phyloP scores from a whole-genome alignment of 2,888 invertebrate genomes.

The Hartigia nigra region DNA sequence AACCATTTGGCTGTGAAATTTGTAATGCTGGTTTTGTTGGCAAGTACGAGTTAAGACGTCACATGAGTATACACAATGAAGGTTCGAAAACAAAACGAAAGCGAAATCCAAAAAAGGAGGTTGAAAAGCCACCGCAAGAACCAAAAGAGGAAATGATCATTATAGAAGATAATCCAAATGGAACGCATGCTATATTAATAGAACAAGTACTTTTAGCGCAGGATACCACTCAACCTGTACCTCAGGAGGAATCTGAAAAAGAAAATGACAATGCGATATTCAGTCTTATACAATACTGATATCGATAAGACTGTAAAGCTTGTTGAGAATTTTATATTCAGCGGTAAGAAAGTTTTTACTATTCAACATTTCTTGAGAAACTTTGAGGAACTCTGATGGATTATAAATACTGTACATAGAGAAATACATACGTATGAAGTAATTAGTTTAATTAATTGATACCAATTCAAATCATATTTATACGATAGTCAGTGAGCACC shows the following conservation, averaged over 20 bases:
- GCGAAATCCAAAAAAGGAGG: slow-evolving; percentile 26
- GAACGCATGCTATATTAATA: slow-evolving; percentile 46
- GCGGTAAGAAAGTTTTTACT: neutral
- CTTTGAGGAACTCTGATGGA: neutral
- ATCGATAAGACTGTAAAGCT: neutral
- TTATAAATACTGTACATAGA: neutral
- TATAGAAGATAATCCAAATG: slow-evolving; percentile 29
- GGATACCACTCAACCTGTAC: slow-evolving; percentile 43
- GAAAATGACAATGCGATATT: slow-evolving; percentile 60
- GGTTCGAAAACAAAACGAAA: slow-evolving; percentile 40
- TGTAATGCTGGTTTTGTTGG: slow-evolving; percentile 58
- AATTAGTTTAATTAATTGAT: neutral
- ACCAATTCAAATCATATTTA: neutral
- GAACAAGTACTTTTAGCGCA: slow-evolving; percentile 53
- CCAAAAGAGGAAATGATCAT: slow-evolving; percentile 27
- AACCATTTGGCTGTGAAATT: slow-evolving; percentile 57
- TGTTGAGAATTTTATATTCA: neutral
- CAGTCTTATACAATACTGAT: slow-evolving; percentile 54
- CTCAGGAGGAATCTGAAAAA: slow-evolving; percentile 54
- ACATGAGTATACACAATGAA: slow-evolving; percentile 57
- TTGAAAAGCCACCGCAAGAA: slow-evolving; percentile 25
- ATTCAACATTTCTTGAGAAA: neutral
- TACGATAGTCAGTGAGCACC: neutral
- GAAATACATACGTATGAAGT: neutral
- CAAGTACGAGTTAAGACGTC: slow-evolving; percentile 58